Evolutionary conservation across 2,888 invertebrate species (phyloP), one percentile per base, ranked within the genome.

Genomic region (Caenorhabditis sp.): DNA sequence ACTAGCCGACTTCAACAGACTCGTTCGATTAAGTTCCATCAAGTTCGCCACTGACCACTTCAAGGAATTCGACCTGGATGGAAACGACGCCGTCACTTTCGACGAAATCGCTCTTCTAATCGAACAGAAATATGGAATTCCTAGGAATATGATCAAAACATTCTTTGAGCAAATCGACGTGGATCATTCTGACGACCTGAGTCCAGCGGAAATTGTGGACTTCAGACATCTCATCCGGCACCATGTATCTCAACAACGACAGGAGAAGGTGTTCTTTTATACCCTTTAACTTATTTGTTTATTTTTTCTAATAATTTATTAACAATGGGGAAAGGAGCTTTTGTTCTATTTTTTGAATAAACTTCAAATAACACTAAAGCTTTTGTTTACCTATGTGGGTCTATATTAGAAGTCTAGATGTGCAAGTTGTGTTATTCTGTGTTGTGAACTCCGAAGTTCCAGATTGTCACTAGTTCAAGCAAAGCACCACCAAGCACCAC

Each of bases 21-120:
- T 90, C 20, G 90, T 91, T 3, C 82, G 90, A 24, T 71, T 90
- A 9, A 89, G 88, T 26, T 89, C 90, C 26, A 90, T 90, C 70
- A 91, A 91, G 60, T 90, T 88, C 74, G 90, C 90, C 22, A 87
- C 86, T 6, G 90, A 90, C 64, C 90, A 90, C 76, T 88, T 90
- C 80, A 84, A 85, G 88, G 89, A 89, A 51, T 89, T 89, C 69
- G 90, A 90, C 70, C 65, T 83, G 15, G 88, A 90, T 69, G 85
- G 88, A 40, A 89, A 90, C 56, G 86, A 85, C 55, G 80, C 69
- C 26, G 90, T 90, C 15, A 89, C 89, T 0, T 81, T 88, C 18
- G 89, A 89, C 53, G 90, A 90, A 78, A 78, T 90, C 55, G 84
- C 88, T 20, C 61, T 78, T 5, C 82, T 90, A 20, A 89, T 90